Evolutionary conservation across 2,888 invertebrate species (phyloP).

Genomic region (Bimastos eiseni): DNA sequence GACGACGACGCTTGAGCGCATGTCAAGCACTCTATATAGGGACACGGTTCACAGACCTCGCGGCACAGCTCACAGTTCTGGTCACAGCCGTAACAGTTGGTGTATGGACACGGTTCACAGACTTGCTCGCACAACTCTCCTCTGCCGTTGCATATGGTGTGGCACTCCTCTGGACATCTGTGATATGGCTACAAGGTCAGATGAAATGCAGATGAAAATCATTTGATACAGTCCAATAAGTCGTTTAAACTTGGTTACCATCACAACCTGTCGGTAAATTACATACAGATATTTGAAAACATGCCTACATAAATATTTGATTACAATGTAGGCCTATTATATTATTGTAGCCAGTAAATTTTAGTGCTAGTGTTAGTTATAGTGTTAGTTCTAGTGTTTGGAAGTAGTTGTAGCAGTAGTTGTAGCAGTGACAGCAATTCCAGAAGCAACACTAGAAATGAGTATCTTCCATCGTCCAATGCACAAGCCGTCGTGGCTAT

Average conservation of each 20-base stretch:
- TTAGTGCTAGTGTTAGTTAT: too few relatives aligned
- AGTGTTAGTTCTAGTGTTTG: too few relatives aligned
- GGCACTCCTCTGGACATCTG: background rate
- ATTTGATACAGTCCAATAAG: background rate
- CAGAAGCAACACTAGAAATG: too few relatives aligned
- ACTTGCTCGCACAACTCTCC: background rate
- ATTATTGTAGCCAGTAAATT: too few relatives aligned
- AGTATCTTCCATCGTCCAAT: too few relatives aligned
- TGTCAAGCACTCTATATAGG: background rate
- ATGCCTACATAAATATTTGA: too few relatives aligned
- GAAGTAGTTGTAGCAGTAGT: too few relatives aligned
- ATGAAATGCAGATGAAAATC: background rate
- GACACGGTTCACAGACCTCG: background rate
- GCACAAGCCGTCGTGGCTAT: too few relatives aligned
- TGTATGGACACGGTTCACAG: background rate
- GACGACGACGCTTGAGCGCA: background rate
- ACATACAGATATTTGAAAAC: too few relatives aligned
- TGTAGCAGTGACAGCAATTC: too few relatives aligned
- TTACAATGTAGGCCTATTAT: too few relatives aligned
- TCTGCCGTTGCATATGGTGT: background rate
- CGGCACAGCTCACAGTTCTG: background rate
- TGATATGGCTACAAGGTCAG: background rate
- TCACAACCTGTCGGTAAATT: background rate
- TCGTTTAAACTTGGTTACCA: background rate
- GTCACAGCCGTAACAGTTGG: background rate